Evolutionary conservation across 1,140 invertebrate species (phyloP).

Genomic region (Drosophila jambulina): DNA sequence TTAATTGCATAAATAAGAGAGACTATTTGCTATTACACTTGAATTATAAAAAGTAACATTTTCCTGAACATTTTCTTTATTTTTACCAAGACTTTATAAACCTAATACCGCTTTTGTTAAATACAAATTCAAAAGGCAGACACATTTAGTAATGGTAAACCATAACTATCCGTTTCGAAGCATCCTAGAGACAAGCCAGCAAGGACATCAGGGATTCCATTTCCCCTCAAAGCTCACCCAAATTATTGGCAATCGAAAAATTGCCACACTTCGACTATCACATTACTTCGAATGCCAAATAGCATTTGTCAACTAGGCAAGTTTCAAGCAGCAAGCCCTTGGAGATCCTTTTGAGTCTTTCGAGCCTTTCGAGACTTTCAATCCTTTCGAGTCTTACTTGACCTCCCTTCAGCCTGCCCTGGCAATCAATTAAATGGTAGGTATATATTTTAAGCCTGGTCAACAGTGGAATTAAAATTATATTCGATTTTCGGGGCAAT

Average conservation of each 20-base stretch:
- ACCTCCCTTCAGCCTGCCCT: slow-evolving; percentile 14
- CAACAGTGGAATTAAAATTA: slow-evolving; percentile 47
- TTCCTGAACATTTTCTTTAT: not conserved
- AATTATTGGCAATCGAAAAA: slow-evolving; percentile 25
- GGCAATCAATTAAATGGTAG: slow-evolving; percentile 65
- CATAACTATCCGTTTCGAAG: not conserved
- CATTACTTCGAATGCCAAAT: slow-evolving; percentile 32
- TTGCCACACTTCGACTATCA: slow-evolving; percentile 35
- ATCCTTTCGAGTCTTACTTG: slow-evolving; percentile 4
- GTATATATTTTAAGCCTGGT: slow-evolving; percentile 32
- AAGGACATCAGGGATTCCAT: slow-evolving; percentile 10
- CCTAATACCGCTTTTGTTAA: not conserved
- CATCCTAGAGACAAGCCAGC: not conserved
- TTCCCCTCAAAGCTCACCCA: not conserved
- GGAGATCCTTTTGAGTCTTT: not conserved
- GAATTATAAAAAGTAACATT: no score
- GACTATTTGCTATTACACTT: no score
- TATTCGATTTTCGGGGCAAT: slow-evolving; percentile 44
- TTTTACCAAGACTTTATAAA: not conserved
- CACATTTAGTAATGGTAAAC: not conserved
- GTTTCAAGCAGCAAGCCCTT: not conserved
- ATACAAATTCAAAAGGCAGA: no score
- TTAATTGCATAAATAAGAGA: no score
- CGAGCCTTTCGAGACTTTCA: not conserved
- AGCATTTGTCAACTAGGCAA: slow-evolving; percentile 27